Conservation (phyloP, 2,888 invertebrate species). For the Parelbella ahira region DNA sequence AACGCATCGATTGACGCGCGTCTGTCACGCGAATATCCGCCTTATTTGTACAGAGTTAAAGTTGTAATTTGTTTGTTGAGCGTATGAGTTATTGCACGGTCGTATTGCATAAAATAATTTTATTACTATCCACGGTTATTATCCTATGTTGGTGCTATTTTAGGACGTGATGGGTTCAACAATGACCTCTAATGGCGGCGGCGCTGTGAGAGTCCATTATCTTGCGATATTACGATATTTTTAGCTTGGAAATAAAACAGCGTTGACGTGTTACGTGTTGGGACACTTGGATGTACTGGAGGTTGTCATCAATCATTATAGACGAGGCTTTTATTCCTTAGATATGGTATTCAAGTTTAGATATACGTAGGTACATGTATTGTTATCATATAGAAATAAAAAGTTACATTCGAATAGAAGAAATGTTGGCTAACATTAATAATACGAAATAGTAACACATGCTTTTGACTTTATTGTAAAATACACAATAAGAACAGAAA, state of each 20-base stretch:
- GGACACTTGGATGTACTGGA: conserved; percentile 1
- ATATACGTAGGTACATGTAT: too few species aligned
- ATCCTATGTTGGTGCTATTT: conserved; percentile 54
- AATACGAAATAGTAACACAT: too few species aligned
- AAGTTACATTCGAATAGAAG: too few species aligned
- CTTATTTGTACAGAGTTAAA: conserved; percentile 26
- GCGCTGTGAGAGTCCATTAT: conserved; percentile 30
- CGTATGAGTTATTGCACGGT: conserved; percentile 31
- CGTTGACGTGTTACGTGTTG: background rate
- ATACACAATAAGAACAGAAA: too few species aligned
- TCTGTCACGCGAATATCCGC: conserved; percentile 30
- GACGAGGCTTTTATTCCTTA: conserved; percentile 1
- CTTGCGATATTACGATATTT: conserved; percentile 28
- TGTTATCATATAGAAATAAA: too few species aligned
- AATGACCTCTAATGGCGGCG: conserved; percentile 42
- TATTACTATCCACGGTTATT: conserved; percentile 54
- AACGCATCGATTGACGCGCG: conserved; percentile 35
- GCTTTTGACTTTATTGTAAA: too few species aligned
- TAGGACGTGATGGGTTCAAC: conserved; percentile 46
- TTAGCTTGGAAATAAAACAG: conserved; percentile 23
- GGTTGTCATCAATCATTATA: conserved; percentile 9
- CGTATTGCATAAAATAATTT: conserved; percentile 51
- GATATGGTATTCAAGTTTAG: too few species aligned
- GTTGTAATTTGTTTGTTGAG: conserved; percentile 27
- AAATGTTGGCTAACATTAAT: too few species aligned